phyloP scores from a whole-genome alignment of 2,113 vertebrate genomes.

The Corydoras sp. region DNA sequence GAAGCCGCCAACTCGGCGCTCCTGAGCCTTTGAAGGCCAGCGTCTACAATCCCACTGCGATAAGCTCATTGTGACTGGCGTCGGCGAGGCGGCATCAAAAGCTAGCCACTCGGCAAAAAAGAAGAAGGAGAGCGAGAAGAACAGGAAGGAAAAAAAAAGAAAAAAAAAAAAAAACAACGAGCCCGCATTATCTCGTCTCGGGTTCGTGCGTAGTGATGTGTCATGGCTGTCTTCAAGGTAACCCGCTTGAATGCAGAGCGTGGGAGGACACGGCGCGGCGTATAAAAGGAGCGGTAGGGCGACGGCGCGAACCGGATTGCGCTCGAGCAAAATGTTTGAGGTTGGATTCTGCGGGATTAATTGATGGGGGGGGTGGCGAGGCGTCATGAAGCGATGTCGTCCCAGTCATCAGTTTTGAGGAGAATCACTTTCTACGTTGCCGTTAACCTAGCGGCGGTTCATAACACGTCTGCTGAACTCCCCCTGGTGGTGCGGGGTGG shows the following conservation, averaged over 20 bases:
- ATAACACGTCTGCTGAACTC: too few relatives aligned
- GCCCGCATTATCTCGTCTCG: slow-evolving; percentile 10
- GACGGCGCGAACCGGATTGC: not conserved
- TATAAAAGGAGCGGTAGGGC: not conserved
- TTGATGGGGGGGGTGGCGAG: too few relatives aligned
- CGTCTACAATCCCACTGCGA: slow-evolving; percentile 18
- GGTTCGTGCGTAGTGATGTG: slow-evolving; percentile 13
- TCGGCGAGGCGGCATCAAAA: slow-evolving; percentile 12
- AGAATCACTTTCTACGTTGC: too few relatives aligned
- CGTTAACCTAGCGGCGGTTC: too few relatives aligned
- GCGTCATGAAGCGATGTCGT: too few relatives aligned
- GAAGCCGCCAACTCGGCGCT: slow-evolving; percentile 19
- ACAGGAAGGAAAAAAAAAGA: slow-evolving; percentile 2
- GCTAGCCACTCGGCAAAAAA: slow-evolving; percentile 6
- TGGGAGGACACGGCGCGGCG: not conserved
- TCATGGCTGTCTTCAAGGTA: slow-evolving; percentile 19
- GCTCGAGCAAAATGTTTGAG: not conserved
- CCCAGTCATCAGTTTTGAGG: too few relatives aligned
- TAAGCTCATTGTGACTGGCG: slow-evolving; percentile 29
- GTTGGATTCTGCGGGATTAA: too few relatives aligned
- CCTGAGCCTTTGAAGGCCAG: slow-evolving; percentile 18
- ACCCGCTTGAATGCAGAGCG: slow-evolving; percentile 16
- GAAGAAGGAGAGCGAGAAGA: too few relatives aligned
- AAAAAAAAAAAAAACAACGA: not conserved
- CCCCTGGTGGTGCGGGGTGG: too few relatives aligned